A percentile compares a stretch with the other conserved stretches of the same genome.
Evolutionary conservation across 2,113 vertebrate species (phyloP).

Genomic region (Dinomys branickii): DNA sequence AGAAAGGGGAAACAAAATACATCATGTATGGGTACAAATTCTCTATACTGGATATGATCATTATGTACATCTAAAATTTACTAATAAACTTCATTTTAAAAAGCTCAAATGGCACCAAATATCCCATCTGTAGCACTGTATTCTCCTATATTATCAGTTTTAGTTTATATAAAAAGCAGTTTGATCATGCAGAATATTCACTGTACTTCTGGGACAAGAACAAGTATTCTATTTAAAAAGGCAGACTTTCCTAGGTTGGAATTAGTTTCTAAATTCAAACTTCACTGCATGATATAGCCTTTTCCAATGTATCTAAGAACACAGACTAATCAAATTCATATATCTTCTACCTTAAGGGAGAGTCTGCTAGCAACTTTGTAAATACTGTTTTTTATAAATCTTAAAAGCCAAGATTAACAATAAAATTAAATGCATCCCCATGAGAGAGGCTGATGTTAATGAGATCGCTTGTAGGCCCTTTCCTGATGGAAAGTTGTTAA

Average conservation of each 20-base stretch:
- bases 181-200: not conserved
- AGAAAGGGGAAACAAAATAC: not conserved
- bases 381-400: constrained; percentile 54
- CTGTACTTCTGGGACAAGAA: not conserved
- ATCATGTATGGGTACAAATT: not conserved
- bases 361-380: constrained; percentile 41
- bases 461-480: not conserved
- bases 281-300: not conserved
- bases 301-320: constrained; percentile 30
- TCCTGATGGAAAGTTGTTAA: constrained; percentile 44
- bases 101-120: not conserved
- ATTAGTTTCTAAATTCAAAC: constrained; percentile 52
- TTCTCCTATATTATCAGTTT: not conserved
- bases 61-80: not conserved
- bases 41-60: not conserved
- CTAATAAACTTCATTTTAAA: not conserved
- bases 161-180: not conserved
- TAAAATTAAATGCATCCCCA: constrained; percentile 58
- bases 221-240: constrained; percentile 41
- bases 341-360: constrained; percentile 61
- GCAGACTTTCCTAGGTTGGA: constrained; percentile 33
- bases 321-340: constrained; percentile 59
- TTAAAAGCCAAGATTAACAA: constrained; percentile 63
- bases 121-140: not conserved
- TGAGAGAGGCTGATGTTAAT: constrained; percentile 53